phyloP scores from a whole-genome alignment of 2,113 vertebrate species.

The Picathartes gymnocephalus region DNA sequence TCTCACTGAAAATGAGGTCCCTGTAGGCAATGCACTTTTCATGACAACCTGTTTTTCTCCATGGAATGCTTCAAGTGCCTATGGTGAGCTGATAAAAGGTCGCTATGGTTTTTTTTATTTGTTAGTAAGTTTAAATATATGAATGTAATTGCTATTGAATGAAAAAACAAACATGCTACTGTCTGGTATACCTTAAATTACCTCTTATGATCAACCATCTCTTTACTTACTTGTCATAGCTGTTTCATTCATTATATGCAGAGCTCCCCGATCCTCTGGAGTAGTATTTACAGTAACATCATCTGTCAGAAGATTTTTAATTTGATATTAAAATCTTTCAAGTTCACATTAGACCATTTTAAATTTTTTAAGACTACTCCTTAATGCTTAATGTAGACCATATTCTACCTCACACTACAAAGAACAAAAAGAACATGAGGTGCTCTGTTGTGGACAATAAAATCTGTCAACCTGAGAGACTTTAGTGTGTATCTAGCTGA shows the following conservation, averaged over 20 bases:
- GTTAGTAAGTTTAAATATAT: neutral
- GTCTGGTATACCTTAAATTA: neutral
- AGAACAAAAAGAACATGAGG: neutral
- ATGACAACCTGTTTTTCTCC: neutral
- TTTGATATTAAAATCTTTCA: neutral
- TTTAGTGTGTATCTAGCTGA: neutral
- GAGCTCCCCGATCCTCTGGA: neutral
- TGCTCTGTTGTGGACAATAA: neutral
- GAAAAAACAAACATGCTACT: neutral
- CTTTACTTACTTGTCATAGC: neutral
- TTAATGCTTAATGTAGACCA: neutral
- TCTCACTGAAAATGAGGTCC: neutral
- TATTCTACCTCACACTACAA: neutral
- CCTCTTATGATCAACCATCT: neutral
- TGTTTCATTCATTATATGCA: neutral
- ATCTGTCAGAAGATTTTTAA: slow-evolving; percentile 11
- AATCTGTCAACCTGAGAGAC: neutral
- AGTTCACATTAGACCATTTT: neutral
- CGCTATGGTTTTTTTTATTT: neutral
- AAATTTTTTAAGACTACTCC: neutral
- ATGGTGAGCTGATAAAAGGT: neutral
- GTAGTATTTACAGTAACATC: neutral
- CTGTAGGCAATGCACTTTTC: neutral
- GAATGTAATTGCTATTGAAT: neutral
- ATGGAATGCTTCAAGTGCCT: neutral